Conservation (phyloP, 2,797 vertebrate species). For the Brachyalestes nurse region DNA sequence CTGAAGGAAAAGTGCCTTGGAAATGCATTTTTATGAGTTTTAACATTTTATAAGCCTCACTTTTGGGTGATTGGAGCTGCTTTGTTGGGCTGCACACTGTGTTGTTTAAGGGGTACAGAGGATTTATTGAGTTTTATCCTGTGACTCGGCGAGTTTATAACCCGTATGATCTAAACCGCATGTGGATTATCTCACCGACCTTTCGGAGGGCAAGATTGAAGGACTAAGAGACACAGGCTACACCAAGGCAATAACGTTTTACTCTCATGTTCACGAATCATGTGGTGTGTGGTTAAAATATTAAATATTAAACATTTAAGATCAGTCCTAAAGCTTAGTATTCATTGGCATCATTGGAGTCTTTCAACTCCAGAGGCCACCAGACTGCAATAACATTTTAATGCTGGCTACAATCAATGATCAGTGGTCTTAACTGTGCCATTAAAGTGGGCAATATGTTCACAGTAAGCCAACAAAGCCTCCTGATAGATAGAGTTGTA, state of each 20-base stretch:
- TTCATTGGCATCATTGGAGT: not conserved
- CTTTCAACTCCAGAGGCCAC: not conserved
- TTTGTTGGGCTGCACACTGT: not conserved
- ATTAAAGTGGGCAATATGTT: slow-evolving; percentile 7
- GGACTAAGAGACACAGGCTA: not conserved
- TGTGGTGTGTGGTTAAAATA: not conserved
- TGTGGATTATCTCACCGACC: not conserved
- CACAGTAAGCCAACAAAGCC: slow-evolving; percentile 8
- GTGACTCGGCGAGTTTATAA: not conserved
- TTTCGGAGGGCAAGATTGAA: not conserved
- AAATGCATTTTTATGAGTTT: not conserved
- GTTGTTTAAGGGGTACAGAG: not conserved
- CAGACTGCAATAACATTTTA: not conserved
- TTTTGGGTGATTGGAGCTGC: not conserved
- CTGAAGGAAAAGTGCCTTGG: not conserved
- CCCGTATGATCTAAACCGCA: not conserved
- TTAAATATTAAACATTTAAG: slow-evolving; percentile 13
- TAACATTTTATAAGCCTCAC: not conserved
- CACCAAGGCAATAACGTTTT: not conserved
- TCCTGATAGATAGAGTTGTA: slow-evolving; percentile 4
- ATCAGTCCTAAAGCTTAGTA: slow-evolving; percentile 17
- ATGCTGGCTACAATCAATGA: not conserved
- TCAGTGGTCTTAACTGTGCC: not conserved
- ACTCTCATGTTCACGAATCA: not conserved
- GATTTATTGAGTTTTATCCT: not conserved